Percentiles rank a stretch among this genome's conserved stretches.
These are phyloP conservation scores for Nycticryphes semicollaris DNA, from an alignment of 2,113 vertebrate species.

Conservation along the genomic window DNA sequence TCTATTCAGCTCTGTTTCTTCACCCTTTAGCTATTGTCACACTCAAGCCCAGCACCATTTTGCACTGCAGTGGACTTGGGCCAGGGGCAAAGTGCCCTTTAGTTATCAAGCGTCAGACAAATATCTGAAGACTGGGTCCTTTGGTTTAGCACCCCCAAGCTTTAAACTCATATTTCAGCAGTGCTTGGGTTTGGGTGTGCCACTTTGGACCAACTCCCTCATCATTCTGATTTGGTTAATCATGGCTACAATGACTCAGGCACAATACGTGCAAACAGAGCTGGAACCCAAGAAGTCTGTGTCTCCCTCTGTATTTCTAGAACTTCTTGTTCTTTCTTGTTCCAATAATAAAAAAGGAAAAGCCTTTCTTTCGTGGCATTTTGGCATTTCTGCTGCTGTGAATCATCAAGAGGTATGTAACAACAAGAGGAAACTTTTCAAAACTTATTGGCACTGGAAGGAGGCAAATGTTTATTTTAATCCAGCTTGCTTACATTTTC, in stretches of 20 bases:
- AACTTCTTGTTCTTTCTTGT: slow-evolving; percentile 46
- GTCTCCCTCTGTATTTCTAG: slow-evolving; percentile 11
- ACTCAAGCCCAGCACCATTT: background rate
- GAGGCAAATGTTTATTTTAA: slow-evolving; percentile 56
- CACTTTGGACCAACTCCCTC: background rate
- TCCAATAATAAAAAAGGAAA: slow-evolving; percentile 14
- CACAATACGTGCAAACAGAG: background rate
- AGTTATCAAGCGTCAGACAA: background rate
- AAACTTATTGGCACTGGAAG: slow-evolving; percentile 9
- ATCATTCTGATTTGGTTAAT: slow-evolving; percentile 5
- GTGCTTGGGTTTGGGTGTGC: slow-evolving; percentile 27
- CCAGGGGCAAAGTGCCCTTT: slow-evolving; percentile 9
- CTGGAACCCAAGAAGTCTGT: background rate
- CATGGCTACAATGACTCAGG: slow-evolving; percentile 2
- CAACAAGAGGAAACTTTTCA: slow-evolving; percentile 38
- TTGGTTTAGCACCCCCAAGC: background rate
- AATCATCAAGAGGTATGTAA: slow-evolving; percentile 39
- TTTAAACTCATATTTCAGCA: background rate
- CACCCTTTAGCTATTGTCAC: slow-evolving; percentile 1
- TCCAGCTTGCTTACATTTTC: slow-evolving; percentile 32
- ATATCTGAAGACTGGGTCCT: background rate
- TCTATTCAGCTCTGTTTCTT: background rate
- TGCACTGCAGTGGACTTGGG: background rate
- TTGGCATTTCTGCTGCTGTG: slow-evolving; percentile 44
- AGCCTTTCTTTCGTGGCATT: slow-evolving; percentile 54